Base-by-base conservation (phyloP, 2,797 vertebrate genomes). In the Dendrocincla tyrannina region DNA sequence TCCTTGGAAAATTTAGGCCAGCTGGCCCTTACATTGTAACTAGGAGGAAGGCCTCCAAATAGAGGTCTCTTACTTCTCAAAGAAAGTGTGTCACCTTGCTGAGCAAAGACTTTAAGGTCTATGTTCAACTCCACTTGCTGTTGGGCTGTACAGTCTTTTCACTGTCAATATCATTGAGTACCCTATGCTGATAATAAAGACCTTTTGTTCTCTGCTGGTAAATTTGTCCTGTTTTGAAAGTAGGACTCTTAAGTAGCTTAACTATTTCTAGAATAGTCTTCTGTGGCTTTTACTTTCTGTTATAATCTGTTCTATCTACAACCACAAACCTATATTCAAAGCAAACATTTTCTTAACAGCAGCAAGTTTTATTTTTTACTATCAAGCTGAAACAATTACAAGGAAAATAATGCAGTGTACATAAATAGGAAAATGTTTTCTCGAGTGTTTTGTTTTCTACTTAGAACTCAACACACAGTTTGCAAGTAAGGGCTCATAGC, bases 381-480 rank as follows among this genome's bases (percentile, higher is more conserved):
- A 66, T 55, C 46, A 84, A 88, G 62, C 66, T 79, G 62, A 94
- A 94, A 79, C 77, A 91, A 82, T 90, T 91, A 79, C 58, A 67
- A 62, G 59, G n/a, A 88, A 90, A 95, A 93, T 59, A 95, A 66
- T 63, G 50, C 42, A 81, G n/a, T 59, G 76, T 50, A 76, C 58
- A 33, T 72, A 78, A 78, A 10, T 0, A 19, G 81, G 55, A 84
- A 91, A 93, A 55, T 37, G 22, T 73, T 90, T 89, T 82, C 56
- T 80, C 62, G 37, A 92, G 46, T 83, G 46, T 68, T 96, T 95
- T 86, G 19, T 75, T 90, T 90, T 58, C 28, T 72, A 41, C 28
- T 78, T 62, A 44, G 68, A 80, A 90, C 42, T 80, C 78, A 33
- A 30, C 5, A 4, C 44, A 50, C 33, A 72, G 25, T 69, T 91